Evolutionary conservation across 2,797 vertebrate species (phyloP).

Genomic region (Trachops cirrhosus): DNA sequence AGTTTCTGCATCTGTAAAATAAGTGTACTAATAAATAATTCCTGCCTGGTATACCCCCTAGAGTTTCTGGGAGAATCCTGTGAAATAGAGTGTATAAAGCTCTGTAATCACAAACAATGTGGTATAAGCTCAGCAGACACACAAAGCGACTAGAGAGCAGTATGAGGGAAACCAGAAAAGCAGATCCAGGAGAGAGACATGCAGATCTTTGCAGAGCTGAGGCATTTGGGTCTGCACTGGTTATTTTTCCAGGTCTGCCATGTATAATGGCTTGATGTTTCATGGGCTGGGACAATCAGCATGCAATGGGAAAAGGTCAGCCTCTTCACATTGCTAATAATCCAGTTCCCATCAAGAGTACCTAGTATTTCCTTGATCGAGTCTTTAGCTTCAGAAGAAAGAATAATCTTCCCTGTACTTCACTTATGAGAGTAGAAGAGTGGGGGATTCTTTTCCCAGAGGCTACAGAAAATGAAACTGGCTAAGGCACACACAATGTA

Average conservation of each 20-base stretch:
- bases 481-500: background rate
- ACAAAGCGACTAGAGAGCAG: background rate
- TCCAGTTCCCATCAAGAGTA: background rate
- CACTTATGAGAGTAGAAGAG: background rate
- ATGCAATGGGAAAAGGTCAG: background rate
- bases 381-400: background rate
- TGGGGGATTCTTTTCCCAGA: background rate
- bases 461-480: background rate
- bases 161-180: background rate
- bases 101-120: background rate
- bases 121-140: background rate
- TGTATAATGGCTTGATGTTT: background rate
- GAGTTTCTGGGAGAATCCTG: background rate
- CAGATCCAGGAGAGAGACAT: background rate
- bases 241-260: background rate
- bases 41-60: background rate
- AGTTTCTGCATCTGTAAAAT: constrained; percentile 45
- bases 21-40: constrained; percentile 56
- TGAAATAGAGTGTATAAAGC: background rate
- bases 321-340: background rate
- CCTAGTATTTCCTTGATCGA: background rate
- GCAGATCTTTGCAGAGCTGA: background rate
- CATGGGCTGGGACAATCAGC: background rate
- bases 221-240: background rate
- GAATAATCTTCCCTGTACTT: background rate